These are phyloP conservation scores for Sebastes baramenuke DNA, from an alignment of 2,797 vertebrate genomes.

Conservation along the genomic window DNA sequence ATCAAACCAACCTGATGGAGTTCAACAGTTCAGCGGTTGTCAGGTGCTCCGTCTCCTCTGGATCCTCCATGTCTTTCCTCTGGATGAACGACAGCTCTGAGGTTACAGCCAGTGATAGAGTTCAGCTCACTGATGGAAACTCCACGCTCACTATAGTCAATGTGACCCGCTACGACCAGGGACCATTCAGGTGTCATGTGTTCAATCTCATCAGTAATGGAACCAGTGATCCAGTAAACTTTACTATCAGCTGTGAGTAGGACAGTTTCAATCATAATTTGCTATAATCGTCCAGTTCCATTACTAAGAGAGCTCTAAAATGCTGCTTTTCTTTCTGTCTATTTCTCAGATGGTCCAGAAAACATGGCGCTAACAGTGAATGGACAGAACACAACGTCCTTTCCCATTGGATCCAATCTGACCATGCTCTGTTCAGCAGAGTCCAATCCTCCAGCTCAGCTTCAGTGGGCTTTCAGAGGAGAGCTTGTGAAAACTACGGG, in stretches of 20 bases:
- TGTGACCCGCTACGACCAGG: constrained; percentile 74
- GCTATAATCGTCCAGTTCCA: not conserved
- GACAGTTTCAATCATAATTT: not conserved
- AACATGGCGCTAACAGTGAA: constrained; percentile 63
- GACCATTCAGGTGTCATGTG: constrained; percentile 71
- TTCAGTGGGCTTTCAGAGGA: constrained; percentile 62
- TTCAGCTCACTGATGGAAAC: constrained; percentile 51
- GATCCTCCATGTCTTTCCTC: constrained; percentile 59
- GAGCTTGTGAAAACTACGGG: constrained; percentile 35
- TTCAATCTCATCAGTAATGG: constrained; percentile 70
- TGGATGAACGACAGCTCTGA: constrained; percentile 75
- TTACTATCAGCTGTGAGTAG: constrained; percentile 79
- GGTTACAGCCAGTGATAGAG: constrained; percentile 41
- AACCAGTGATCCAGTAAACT: constrained; percentile 47
- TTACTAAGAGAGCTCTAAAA: not conserved
- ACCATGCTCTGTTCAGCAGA: constrained; percentile 62
- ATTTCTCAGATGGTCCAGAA: constrained; percentile 69
- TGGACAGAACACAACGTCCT: constrained; percentile 36
- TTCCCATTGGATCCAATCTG: constrained; percentile 59
- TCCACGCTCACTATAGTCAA: constrained; percentile 61
- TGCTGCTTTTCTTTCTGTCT: not conserved
- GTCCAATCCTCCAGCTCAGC: constrained; percentile 62
- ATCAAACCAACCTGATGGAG: constrained; percentile 63
- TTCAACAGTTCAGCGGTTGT: constrained; percentile 53
- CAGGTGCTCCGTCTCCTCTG: constrained; percentile 67